Evolutionary conservation across 2,113 vertebrate species (phyloP), one percentile per base, ranked within the genome.

Genomic region (Corvus moneduloides): DNA sequence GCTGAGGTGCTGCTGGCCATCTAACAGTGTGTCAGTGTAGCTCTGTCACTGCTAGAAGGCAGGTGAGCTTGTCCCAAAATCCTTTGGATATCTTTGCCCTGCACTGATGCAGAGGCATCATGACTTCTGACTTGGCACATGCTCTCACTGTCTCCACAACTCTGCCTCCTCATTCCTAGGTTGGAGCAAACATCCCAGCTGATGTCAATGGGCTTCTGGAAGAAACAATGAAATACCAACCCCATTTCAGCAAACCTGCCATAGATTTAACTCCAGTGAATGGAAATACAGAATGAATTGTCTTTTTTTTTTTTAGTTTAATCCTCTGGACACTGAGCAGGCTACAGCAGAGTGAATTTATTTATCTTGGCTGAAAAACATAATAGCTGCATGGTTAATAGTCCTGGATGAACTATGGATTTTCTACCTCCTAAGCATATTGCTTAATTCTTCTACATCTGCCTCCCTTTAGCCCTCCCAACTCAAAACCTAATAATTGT

Each of bases 11-110:
- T n/a, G 51, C 46, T 49, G 66, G 27, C 43, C 26, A 5, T 7
- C 6, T 23, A 32, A 4, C 11, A 16, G 23, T 3, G 8, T 8
- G 26, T 35, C 44, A 28, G 0, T 0, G 8, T 24, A 37, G 48
- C 35, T 74, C 5, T 51, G 43, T 33, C 7, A 7, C 55, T 67
- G 35, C 28, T 33, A 4, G 11, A 2, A 35, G 13, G 46, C 10
- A 62, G 55, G 28, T 18, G 68, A 87, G 46, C 37, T 55, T 54
- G 64, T 56, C 64, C 56, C 37, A 49, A 10, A 69, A 24, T 3
- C 1, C 24, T 62, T 2, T 18, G 73, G 26, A 2, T n/a, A 9
- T 8, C 48, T 69, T 30, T 71, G 61, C n/a, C 37, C 28, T 49
- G 35, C 39, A 8, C 35, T n/a, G 46, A 15, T 3, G 32, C 43